Base-by-base conservation (phyloP, 2,113 vertebrate species). In the Pardalotus punctatus region DNA sequence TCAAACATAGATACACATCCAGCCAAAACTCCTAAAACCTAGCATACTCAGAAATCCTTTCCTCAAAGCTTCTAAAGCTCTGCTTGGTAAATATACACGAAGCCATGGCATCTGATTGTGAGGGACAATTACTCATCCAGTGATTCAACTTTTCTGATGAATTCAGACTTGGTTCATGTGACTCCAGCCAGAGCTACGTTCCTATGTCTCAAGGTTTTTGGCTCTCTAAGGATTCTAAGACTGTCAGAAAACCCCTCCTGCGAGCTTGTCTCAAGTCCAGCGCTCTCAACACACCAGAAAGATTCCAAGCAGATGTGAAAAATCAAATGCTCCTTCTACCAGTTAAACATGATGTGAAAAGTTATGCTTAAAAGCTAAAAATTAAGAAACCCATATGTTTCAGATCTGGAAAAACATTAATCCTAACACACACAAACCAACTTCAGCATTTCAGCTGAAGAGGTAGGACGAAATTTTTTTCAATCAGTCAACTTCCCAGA, bases 71-170 rank as follows among this genome's bases (percentile, higher is more conserved):
- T 85, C 61, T 72, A 61, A 72, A 80, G n/a, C 86, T 67, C 31
- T 35, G 62, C 28, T 64, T 91, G 56, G 51, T 64, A 90, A 91
- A 93, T 53, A 81, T 6, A 48, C 53, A 67, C 7, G 53, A 72
- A 84, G 27, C 56, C 42, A 18, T 70, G 47, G 73, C 60, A 89
- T 93, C 58, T 94, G 82, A 80, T 20, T 51, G 60, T 66, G 53
- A 79, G 25, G 50, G 58, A 62, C 82, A 90, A 61, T 91, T 95
- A 91, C 58, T 91, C 95, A 96, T 80, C 28, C n/a, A 57, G 78
- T 93, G 90, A 95, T 76, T 96, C 84, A 95, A 89, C 86, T 95
- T 89, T 93, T 87, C 91, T 94, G 89, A 76, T 35, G 5, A 89
- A 87, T 91, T 76, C 57, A 65, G 77, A 40, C 70, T 71, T 36